Conservation (phyloP, 2,797 vertebrate species). For the Mus minutoides region DNA sequence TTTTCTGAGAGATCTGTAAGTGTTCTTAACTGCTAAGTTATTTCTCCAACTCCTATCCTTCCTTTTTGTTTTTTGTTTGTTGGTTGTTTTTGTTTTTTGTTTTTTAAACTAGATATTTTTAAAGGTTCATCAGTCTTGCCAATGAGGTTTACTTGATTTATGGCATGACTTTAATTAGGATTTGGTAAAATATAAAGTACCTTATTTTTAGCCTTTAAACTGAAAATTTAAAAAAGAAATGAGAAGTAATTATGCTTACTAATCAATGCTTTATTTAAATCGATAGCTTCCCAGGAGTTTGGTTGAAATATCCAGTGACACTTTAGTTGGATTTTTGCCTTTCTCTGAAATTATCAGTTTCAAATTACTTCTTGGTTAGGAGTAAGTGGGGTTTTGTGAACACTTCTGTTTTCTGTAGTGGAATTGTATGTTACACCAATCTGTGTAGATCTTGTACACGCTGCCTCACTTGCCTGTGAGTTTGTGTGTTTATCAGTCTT, state of each 20-base stretch:
- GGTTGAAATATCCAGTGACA: neutral
- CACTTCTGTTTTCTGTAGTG: neutral
- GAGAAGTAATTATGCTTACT: neutral
- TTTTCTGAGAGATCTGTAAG: neutral
- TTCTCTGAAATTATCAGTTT: neutral
- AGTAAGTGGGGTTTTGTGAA: too few species aligned
- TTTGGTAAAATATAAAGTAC: conserved; percentile 21
- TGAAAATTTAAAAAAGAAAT: neutral
- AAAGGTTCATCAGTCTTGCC: neutral
- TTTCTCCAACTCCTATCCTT: neutral
- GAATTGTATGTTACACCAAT: too few species aligned
- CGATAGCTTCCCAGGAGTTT: neutral
- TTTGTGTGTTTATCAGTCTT: neutral
- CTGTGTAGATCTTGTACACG: neutral
- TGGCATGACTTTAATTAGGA: conserved; percentile 10
- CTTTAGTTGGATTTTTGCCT: neutral
- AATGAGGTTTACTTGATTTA: neutral
- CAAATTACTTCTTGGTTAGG: neutral
- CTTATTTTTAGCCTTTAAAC: neutral
- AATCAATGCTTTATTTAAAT: neutral
- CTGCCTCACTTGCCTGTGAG: neutral
- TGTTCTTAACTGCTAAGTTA: neutral
- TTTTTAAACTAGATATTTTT: neutral
- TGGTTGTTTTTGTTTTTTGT: too few species aligned
- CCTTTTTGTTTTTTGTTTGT: too few species aligned